Conservation (phyloP, 1,140 invertebrate species). For the Akabosia matsudoensis region DNA sequence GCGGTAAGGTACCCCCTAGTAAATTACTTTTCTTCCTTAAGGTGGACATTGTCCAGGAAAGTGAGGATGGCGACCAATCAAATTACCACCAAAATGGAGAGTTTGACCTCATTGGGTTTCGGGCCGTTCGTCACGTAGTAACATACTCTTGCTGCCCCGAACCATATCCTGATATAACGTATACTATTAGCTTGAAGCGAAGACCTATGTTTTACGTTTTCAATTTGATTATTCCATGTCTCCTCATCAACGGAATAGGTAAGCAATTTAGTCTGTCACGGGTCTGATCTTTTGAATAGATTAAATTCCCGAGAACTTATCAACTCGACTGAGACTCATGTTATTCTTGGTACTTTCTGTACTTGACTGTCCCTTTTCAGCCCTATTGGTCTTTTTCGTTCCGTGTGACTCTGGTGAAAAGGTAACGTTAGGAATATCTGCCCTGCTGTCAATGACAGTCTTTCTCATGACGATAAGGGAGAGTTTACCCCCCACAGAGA, state of each 20-base stretch:
- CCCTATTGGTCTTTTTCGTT: constrained; percentile 85
- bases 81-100: constrained; percentile 78
- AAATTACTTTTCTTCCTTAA: constrained; percentile 48
- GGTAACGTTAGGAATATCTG: constrained; percentile 79
- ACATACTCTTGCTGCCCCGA: constrained; percentile 68
- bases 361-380: constrained; percentile 60
- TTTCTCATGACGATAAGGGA: constrained; percentile 90
- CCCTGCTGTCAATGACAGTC: constrained; percentile 86
- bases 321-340: too few relatives aligned
- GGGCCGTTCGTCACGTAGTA: constrained; percentile 66
- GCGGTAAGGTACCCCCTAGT: neutral
- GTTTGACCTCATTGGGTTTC: constrained; percentile 72
- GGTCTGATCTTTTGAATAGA: too few relatives aligned
- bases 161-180: constrained; percentile 53
- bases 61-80: constrained; percentile 67
- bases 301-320: too few relatives aligned
- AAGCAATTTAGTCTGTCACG: neutral
- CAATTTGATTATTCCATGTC: constrained; percentile 83
- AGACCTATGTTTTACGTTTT: constrained; percentile 88
- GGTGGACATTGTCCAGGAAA: constrained; percentile 69
- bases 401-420: constrained; percentile 88
- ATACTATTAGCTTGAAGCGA: constrained; percentile 65
- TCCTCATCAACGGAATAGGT: constrained; percentile 68
- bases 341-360: constrained; percentile 37
- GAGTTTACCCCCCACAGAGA: constrained; percentile 85